These are phyloP conservation scores for Sicus ferrugineus DNA, from an alignment of 2,888 invertebrate species.

Conservation along the genomic window DNA sequence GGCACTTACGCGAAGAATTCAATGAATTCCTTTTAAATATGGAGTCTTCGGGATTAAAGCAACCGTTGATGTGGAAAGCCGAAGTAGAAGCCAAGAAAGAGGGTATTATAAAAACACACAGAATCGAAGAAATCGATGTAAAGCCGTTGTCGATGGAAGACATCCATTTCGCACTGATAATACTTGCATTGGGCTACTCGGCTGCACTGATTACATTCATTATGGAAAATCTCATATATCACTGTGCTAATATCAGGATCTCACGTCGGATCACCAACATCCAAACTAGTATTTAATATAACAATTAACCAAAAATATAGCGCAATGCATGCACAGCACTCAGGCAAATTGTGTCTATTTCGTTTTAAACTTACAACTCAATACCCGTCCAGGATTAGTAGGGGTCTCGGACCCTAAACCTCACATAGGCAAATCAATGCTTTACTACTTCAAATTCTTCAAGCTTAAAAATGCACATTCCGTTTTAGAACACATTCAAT, in stretches of 20 bases:
- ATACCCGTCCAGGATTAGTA: too few relatives aligned
- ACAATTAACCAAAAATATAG: too few relatives aligned
- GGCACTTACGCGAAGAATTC: slow-evolving; percentile 32
- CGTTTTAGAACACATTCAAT: too few relatives aligned
- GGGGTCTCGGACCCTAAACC: too few relatives aligned
- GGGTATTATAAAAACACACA: slow-evolving; percentile 19
- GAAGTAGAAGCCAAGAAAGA: slow-evolving; percentile 16
- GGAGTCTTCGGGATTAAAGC: slow-evolving; percentile 15
- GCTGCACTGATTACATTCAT: slow-evolving; percentile 10
- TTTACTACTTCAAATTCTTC: too few relatives aligned
- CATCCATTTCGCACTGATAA: slow-evolving; percentile 34
- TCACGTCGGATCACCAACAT: too few relatives aligned
- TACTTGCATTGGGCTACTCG: slow-evolving; percentile 29
- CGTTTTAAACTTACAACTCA: too few relatives aligned
- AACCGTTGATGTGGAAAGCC: not conserved
- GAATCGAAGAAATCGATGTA: slow-evolving; percentile 4
- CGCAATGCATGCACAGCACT: too few relatives aligned
- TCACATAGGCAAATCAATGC: too few relatives aligned
- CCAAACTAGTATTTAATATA: too few relatives aligned
- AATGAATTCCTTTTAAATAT: slow-evolving; percentile 33
- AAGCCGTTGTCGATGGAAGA: slow-evolving; percentile 35
- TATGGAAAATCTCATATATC: not conserved
- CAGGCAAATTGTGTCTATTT: too few relatives aligned
- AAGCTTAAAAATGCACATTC: too few relatives aligned
- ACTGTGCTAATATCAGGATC: not conserved